Evolutionary conservation across 2,888 invertebrate species (phyloP), one percentile per base, ranked within the genome.

Genomic region (Mythimna vitellina): DNA sequence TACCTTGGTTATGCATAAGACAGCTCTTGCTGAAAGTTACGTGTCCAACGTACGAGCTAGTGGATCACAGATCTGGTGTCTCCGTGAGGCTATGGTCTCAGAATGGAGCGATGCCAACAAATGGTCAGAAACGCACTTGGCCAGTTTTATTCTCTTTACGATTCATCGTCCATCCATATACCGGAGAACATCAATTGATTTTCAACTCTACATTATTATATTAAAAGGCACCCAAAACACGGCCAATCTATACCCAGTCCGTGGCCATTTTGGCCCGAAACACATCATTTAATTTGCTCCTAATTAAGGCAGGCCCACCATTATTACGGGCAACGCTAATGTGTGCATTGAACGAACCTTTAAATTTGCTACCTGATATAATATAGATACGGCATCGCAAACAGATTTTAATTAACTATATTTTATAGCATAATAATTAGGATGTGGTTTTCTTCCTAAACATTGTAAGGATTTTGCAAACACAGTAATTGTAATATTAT

Each of bases 261-360:
- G 78, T 77, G 73, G 86, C 88, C 87, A 89, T 90, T 89, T 88
- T 87, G 84, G 81, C 86, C 84, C 83, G 87, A 87, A 88, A 88
- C 85, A 87, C 90, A 89, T 93, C 90, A 93, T 93, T 93, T 93
- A 93, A 94, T 94, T 94, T 91, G 87, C 88, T 89, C 89, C 92
- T 93, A 93, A 94, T 94, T 93, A 93, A 87, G 87, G 87, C 84
- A 86, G 86, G 86, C 83, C 83, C 82, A 80, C 84, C 87, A 72
- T 85, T 85, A 88, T 85, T 87, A 82, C 87, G 77, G 84, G 78
- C 86, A 80, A 72, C 82, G 83, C 75, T 88, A 89, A 90, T 88
- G 81, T 83, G 80, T 76, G 62, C 76, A 75, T 58, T 69, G 67
- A 61, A 61, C 66, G 77, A 80, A 67, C 65, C 76, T 67, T 74